These are phyloP conservation scores for Zaprionus nigranus DNA, from an alignment of 1,140 invertebrate species.

Conservation along the genomic window DNA sequence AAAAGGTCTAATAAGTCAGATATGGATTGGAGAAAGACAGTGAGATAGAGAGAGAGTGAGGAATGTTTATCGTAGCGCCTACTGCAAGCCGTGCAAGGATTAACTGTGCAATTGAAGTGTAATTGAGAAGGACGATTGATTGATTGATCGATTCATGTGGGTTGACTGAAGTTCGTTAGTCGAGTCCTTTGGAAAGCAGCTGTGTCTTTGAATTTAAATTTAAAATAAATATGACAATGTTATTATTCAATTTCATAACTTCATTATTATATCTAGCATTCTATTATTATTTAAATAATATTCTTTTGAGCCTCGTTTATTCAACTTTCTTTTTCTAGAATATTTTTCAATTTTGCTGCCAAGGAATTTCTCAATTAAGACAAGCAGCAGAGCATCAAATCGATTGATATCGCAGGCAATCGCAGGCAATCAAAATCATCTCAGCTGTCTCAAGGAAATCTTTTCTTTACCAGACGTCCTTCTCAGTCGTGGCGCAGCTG, in stretches of 20 bases:
- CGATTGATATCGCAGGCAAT: constrained; percentile 59
- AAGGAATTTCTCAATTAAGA: constrained; percentile 67
- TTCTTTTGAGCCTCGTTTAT: too few species aligned
- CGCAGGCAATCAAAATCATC: constrained; percentile 33
- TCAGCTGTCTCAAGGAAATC: constrained; percentile 38
- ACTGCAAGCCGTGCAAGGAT: constrained; percentile 54
- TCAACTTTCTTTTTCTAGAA: too few species aligned
- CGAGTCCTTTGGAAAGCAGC: background rate
- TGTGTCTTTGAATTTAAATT: background rate
- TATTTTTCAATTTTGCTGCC: background rate
- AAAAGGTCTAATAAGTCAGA: constrained; percentile 78
- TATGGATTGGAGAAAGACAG: constrained; percentile 15
- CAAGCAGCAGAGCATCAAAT: constrained; percentile 67
- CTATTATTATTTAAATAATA: too few species aligned
- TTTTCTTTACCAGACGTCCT: background rate
- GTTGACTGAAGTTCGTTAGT: constrained; percentile 22
- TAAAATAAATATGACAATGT: background rate
- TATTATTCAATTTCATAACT: background rate
- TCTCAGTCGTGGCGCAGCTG: background rate
- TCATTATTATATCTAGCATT: background rate
- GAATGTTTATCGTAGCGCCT: constrained; percentile 51
- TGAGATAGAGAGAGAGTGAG: background rate
- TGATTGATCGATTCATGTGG: constrained; percentile 62
- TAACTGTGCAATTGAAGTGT: constrained; percentile 50
- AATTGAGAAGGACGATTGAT: constrained; percentile 56